Evolutionary conservation across 1,140 invertebrate genomes (phyloP), one percentile per base, ranked within the genome.

Genomic region (Adelges cooleyi): DNA sequence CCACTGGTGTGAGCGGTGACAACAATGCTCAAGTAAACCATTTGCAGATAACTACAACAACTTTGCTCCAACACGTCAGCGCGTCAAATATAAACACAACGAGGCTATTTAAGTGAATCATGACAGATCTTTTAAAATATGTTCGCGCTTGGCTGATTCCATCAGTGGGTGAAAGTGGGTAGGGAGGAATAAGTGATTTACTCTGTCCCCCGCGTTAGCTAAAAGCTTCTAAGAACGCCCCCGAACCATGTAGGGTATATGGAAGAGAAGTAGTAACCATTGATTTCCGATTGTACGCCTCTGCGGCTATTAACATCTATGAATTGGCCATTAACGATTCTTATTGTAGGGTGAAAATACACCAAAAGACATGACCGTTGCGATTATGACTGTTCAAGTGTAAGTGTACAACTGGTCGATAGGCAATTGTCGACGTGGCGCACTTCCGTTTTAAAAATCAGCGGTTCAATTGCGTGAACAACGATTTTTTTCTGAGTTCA

Each of bases 61-160:
- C 17, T 42, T 44, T 38, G 23, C 54, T 20, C n/a, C n/a, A n/a
- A n/a, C 38, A 48, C 56, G 9, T 42, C 56, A 25, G 27, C 17
- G 38, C n/a, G 53, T 59, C 18, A 46, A 48, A 20, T 46, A 25
- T 62, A 59, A 59, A 59, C 36, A 62, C 42, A 48, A 62, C 40
- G 25, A 62, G 42, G 56, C 56, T 42, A 48, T 62, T 62, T 62
- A 62, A 62, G 56, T 62, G 56, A 62, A 62, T 62, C 46, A 62
- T 42, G 56, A n/a, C 56, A 46, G 42, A 46, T 62, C 56, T 48
- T 48, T 59, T 62, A 62, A 48, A 62, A 62, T 62, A 62, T 62
- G 42, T 62, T 48, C 56, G 46, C 56, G 44, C 56, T 46, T 25
- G 56, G 40, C 44, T 62, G 56, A 46, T 62, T 62, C 44, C 42